These are phyloP conservation scores for Andrena camellia DNA, from an alignment of 2,888 invertebrate species.

Conservation along the genomic window DNA sequence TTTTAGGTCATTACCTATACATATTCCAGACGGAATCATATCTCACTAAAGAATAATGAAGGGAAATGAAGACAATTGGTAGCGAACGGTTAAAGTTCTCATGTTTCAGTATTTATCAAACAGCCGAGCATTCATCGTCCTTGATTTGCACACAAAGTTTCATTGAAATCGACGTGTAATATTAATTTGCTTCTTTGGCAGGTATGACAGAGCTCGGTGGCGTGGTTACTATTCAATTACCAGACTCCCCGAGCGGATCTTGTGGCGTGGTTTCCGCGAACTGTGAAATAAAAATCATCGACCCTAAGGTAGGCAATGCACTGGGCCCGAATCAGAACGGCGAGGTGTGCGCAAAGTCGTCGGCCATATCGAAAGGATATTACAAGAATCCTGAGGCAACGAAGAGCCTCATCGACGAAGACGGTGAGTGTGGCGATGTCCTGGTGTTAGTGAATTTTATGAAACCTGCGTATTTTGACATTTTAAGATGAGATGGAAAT, in stretches of 20 bases:
- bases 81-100: too few species aligned
- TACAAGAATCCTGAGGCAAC: constrained; percentile 86
- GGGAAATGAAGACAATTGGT: too few species aligned
- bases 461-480: neutral
- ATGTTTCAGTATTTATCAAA: too few species aligned
- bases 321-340: constrained; percentile 75
- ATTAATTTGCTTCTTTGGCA: constrained; percentile 31
- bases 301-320: constrained; percentile 56
- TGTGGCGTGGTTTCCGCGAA: constrained; percentile 69
- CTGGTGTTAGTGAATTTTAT: neutral
- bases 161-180: neutral
- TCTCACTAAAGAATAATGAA: too few species aligned
- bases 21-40: too few species aligned
- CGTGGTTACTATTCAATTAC: constrained; percentile 45
- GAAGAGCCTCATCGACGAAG: constrained; percentile 84
- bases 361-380: constrained; percentile 86
- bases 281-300: constrained; percentile 72
- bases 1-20: too few species aligned
- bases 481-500: neutral
- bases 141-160: neutral
- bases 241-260: constrained; percentile 67
- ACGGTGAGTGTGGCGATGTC: constrained; percentile 80
- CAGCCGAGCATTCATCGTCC: too few species aligned
- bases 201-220: constrained; percentile 78
- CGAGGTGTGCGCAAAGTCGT: constrained; percentile 63